Conservation (phyloP, 2,888 invertebrate species). For the Dioctria linearis region DNA sequence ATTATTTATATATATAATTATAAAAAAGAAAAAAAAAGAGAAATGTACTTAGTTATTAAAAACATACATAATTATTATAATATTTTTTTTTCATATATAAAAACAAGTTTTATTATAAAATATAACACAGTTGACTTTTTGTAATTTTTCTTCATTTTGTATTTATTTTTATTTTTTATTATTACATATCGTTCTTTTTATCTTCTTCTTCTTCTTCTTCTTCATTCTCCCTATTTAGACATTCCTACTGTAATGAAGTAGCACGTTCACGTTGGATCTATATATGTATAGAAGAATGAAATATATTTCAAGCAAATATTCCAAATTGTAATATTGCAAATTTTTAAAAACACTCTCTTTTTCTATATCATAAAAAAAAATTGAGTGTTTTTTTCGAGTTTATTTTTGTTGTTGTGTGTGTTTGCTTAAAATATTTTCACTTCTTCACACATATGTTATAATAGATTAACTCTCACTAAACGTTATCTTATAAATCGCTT, state of each 20-base stretch:
- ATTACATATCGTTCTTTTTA: conserved; percentile 7
- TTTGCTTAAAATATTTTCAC: conserved; percentile 53
- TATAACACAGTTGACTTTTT: conserved; percentile 72
- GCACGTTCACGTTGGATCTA: neutral
- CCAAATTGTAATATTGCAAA: neutral
- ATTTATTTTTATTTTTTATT: conserved; percentile 54
- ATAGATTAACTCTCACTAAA: conserved; percentile 47
- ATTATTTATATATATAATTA: neutral
- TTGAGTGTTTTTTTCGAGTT: too few species aligned
- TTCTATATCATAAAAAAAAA: neutral
- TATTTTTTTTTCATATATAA: conserved; percentile 36
- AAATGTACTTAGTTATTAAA: conserved; percentile 34
- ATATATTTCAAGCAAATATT: neutral
- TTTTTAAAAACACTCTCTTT: neutral
- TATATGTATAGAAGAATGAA: too few species aligned
- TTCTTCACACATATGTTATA: conserved; percentile 61
- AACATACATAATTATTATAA: conserved; percentile 42
- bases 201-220: too few species aligned
- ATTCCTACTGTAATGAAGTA: conserved; percentile 26
- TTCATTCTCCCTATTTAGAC: neutral
- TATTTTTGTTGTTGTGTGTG: neutral
- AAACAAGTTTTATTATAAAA: conserved; percentile 64
- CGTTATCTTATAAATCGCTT: conserved; percentile 58
- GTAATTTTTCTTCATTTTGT: conserved; percentile 60
- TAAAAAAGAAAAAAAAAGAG: conserved; percentile 18